Conservation (phyloP, 2,113 vertebrate genomes). For the Microtus montanus region DNA sequence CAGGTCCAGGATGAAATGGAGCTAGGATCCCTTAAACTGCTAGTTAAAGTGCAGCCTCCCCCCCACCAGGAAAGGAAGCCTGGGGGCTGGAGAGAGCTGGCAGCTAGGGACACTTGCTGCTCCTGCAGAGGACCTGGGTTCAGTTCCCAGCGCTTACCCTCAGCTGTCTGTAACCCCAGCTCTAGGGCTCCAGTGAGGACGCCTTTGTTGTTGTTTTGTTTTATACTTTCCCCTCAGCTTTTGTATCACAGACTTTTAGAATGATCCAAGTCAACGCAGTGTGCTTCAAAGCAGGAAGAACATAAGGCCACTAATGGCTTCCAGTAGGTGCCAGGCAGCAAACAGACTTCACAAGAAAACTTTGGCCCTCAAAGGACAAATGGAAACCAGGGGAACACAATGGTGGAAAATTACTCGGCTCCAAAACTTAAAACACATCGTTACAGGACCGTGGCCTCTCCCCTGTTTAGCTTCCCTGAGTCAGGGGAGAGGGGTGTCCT, state of each 20-base stretch:
- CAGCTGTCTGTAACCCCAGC: background rate
- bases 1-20: too few species aligned
- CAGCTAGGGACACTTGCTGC: too few species aligned
- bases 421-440: rapidly evolving
- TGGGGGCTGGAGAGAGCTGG: too few species aligned
- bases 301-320: background rate
- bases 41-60: too few species aligned
- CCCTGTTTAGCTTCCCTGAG: background rate
- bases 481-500: background rate
- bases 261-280: background rate
- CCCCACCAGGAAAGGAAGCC: too few species aligned
- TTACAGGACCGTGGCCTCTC: rapidly evolving
- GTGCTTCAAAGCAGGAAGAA: background rate
- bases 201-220: background rate
- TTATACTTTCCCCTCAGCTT: background rate
- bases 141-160: too few species aligned
- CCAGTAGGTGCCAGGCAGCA: background rate
- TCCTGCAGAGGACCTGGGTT: too few species aligned
- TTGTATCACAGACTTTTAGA: background rate
- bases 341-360: background rate
- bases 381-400: background rate
- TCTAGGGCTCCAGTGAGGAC: background rate
- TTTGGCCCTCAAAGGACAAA: background rate
- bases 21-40: too few species aligned
- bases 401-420: rapidly evolving